These are phyloP conservation scores for Illadopsis cleaveri DNA, from an alignment of 2,113 vertebrate species.

Conservation along the genomic window DNA sequence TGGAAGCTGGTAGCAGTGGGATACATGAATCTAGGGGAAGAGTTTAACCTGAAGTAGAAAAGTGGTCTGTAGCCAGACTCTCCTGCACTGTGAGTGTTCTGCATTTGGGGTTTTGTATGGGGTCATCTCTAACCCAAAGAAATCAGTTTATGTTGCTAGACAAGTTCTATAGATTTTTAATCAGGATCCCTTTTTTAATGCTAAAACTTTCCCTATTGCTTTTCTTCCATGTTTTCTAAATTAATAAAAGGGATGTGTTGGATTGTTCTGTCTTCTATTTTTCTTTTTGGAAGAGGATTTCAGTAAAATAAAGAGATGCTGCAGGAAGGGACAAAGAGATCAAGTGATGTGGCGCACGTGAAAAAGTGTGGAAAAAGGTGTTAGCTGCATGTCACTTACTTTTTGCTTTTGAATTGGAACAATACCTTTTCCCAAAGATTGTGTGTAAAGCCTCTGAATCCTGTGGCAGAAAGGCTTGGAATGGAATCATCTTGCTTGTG, in stretches of 20 bases:
- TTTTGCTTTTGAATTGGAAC: slow-evolving; percentile 25
- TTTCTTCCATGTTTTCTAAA: slow-evolving; percentile 49
- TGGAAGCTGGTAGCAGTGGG: not conserved
- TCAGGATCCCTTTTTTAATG: slow-evolving; percentile 58
- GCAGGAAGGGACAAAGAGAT: not conserved
- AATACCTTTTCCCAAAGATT: not conserved
- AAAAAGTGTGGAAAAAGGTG: not conserved
- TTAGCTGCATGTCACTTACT: not conserved
- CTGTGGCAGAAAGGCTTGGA: slow-evolving; percentile 25
- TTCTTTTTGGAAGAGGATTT: slow-evolving; percentile 8
- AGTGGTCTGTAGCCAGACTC: slow-evolving; percentile 58
- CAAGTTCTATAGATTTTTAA: slow-evolving; percentile 50
- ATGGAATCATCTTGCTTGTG: not conserved
- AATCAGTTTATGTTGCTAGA: slow-evolving; percentile 57
- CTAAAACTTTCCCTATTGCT: slow-evolving; percentile 34
- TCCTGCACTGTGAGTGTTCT: slow-evolving; percentile 58
- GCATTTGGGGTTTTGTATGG: slow-evolving; percentile 55
- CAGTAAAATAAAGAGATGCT: not conserved
- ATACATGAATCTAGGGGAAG: not conserved
- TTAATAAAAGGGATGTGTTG: slow-evolving; percentile 56
- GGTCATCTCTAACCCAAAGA: slow-evolving; percentile 63
- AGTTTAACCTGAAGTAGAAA: slow-evolving; percentile 36
- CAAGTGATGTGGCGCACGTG: not conserved
- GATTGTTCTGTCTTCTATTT: slow-evolving; percentile 37
- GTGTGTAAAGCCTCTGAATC: not conserved